Base-by-base conservation (phyloP, 2,113 vertebrate species). In the Nerophis ophidion region DNA sequence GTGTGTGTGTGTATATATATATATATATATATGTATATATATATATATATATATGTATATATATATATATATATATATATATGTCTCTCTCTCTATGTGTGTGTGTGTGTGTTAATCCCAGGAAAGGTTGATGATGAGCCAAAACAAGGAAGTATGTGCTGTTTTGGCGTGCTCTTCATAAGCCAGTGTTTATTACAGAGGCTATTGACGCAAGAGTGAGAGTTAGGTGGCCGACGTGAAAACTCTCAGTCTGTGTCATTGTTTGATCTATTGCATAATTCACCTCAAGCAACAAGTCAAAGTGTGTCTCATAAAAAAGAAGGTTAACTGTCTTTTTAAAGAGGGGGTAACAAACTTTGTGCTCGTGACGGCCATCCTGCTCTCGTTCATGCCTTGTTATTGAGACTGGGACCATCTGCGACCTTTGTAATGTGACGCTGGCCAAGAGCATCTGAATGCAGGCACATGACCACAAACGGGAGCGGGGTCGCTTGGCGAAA, bases 361-460 rank as follows among this genome's bases (percentile, higher is more conserved):
- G 4, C 10, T 11, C 33, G 2, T 17, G 44, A 64, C 56, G 56
- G 68, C 15, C 49, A 52, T 66, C 68, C 44, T 58, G 47, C 42
- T 38, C 55, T 7, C 13, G 65, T 63, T 60, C 58, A 55, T 52
- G 55, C 19, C 38, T 9, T 44, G 40, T 44, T 44, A 44, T 44
- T 44, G 40, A 44, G 40, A 44, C 56, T 17, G 49, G 51, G 54
- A n/a, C 15, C 26, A 15, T 51, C 53, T 53, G 13, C 56, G 52
- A 64, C 47, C 50, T 72, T 61, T 61, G 77, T 70, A 77, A 83
- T 5, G 14, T 55, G 61, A 82, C 50, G 63, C 62, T 5, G 50
- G 62, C 57, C 17, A 53, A 42, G 71, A 46, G 61, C 52, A 54
- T 65, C 10, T 49, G 7, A 53, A 61, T 59, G 60, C 48, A 61